Percentiles rank a stretch among this genome's conserved stretches.
These are phyloP conservation scores for Agonum fuliginosum DNA, from an alignment of 2,888 invertebrate species.

Conservation along the genomic window DNA sequence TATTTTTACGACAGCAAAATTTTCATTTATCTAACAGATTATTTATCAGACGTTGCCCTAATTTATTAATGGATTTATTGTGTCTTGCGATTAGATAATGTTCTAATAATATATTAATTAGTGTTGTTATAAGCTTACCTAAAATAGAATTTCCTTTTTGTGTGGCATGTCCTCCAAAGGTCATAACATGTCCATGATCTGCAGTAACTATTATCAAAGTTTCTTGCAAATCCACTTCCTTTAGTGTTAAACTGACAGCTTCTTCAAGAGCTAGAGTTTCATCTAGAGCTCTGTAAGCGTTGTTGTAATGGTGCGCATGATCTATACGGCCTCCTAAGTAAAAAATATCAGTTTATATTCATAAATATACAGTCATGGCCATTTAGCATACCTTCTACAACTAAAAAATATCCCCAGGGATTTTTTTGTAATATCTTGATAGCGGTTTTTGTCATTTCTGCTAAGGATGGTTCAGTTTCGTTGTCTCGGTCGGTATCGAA, in stretches of 20 bases:
- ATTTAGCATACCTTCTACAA: conserved; percentile 71
- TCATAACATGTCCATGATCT: conserved; percentile 79
- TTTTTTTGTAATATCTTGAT: conserved; percentile 74
- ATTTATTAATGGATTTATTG: too few relatives aligned
- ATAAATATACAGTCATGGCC: background rate
- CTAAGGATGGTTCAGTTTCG: conserved; percentile 74
- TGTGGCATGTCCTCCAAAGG: conserved; percentile 79
- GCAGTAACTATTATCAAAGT: conserved; percentile 82
- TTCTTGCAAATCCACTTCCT: conserved; percentile 74
- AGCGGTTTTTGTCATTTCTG: conserved; percentile 78
- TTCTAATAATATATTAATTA: too few relatives aligned
- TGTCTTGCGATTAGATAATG: too few relatives aligned
- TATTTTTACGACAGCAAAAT: too few relatives aligned
- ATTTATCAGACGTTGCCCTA: too few relatives aligned
- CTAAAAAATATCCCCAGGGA: conserved; percentile 73
- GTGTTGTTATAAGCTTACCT: conserved; percentile 10
- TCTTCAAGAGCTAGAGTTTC: conserved; percentile 75
- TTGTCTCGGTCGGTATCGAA: conserved; percentile 74
- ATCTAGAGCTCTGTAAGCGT: conserved; percentile 76
- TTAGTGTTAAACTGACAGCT: conserved; percentile 71
- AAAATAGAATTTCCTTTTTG: conserved; percentile 76
- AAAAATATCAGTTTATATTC: background rate
- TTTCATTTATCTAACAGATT: too few relatives aligned
- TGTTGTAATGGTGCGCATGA: conserved; percentile 80
- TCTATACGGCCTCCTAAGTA: conserved; percentile 77